Conservation (phyloP, 1,140 invertebrate genomes). For the Caenorhabditis brenneri region DNA sequence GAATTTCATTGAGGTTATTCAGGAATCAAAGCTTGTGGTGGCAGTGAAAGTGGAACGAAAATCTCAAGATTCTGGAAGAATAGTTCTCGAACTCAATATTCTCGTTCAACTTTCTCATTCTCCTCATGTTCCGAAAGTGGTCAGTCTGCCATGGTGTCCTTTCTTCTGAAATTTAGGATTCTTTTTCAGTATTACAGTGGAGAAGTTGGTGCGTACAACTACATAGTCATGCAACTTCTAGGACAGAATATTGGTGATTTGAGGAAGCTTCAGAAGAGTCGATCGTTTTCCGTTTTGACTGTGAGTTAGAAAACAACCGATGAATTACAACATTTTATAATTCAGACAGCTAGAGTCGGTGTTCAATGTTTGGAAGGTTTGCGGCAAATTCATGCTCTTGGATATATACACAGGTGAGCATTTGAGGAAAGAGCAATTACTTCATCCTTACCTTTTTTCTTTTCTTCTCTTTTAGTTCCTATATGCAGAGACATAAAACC, state of each 20-base stretch:
- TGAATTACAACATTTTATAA: background rate
- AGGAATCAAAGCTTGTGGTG: slow-evolving; percentile 36
- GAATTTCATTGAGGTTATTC: background rate
- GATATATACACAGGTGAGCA: slow-evolving; percentile 56
- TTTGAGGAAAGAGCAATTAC: too few species aligned
- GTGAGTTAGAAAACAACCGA: background rate
- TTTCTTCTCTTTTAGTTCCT: background rate
- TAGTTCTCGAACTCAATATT: slow-evolving; percentile 55
- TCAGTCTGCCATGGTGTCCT: background rate
- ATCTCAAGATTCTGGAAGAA: slow-evolving; percentile 49
- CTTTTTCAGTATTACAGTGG: slow-evolving; percentile 44
- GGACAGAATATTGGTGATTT: slow-evolving; percentile 52
- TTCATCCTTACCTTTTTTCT: too few species aligned
- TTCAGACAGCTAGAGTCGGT: slow-evolving; percentile 33
- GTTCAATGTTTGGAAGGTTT: slow-evolving; percentile 50
- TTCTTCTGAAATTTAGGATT: background rate
- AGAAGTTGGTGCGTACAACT: slow-evolving; percentile 44
- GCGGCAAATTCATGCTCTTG: slow-evolving; percentile 50
- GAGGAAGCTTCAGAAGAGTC: slow-evolving; percentile 38
- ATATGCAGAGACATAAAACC: slow-evolving; percentile 55
- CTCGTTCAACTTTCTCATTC: slow-evolving; percentile 40
- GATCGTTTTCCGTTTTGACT: slow-evolving; percentile 23
- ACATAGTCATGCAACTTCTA: slow-evolving; percentile 57
- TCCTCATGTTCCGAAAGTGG: slow-evolving; percentile 45
- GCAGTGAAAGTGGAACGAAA: slow-evolving; percentile 58